These are phyloP conservation scores for Sarcophaga rosellei DNA, from an alignment of 2,888 invertebrate species.

Conservation along the genomic window DNA sequence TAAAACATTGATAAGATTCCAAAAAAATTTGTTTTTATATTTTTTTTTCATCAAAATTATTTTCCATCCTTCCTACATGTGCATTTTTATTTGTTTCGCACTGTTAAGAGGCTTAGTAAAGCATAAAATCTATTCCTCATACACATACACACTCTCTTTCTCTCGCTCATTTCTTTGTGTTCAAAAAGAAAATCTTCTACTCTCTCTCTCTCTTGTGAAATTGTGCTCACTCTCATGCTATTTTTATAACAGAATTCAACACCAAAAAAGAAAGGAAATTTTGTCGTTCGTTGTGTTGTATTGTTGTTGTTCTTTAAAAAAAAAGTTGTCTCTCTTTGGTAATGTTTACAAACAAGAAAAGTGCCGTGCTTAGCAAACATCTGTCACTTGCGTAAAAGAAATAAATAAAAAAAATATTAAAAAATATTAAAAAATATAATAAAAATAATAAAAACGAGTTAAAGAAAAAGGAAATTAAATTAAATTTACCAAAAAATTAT, in stretches of 20 bases:
- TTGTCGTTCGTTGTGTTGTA: neutral
- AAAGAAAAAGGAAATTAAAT: conserved; percentile 23
- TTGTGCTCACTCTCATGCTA: neutral
- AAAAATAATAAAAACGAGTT: conserved; percentile 3
- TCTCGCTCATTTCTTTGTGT: conserved; percentile 1
- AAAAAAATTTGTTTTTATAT: too few relatives aligned
- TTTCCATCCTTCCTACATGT: conserved; percentile 6
- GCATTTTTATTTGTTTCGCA: conserved; percentile 16
- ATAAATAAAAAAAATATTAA: neutral
- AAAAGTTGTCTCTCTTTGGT: neutral
- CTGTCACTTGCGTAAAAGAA: neutral
- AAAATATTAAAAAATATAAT: neutral
- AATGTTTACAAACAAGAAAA: neutral
- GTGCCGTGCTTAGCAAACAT: neutral
- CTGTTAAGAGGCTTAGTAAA: too few relatives aligned
- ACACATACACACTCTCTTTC: neutral
- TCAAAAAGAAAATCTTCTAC: too few relatives aligned
- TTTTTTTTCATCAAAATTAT: neutral
- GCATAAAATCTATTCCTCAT: neutral
- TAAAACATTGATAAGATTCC: too few relatives aligned
- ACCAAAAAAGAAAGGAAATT: too few relatives aligned
- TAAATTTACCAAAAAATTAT: conserved; percentile 27
- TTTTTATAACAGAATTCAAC: neutral
- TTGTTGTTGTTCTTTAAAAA: neutral
- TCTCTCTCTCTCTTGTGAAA: too few relatives aligned